Evolutionary conservation across 1,140 invertebrate genomes (phyloP).

Genomic region (Dysdera silvatica): DNA sequence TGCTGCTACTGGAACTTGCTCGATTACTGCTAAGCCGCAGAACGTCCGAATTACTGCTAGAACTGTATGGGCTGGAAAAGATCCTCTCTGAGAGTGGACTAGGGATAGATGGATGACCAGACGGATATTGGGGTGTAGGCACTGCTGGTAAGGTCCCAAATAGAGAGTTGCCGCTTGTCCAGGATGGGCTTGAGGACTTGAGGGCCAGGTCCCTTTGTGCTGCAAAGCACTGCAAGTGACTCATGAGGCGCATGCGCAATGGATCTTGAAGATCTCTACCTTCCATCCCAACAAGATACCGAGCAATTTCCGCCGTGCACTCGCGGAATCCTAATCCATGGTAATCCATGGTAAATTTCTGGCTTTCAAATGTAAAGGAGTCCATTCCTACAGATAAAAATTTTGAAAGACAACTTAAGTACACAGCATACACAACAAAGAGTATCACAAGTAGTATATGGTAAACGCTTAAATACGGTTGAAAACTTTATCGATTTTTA

Average conservation of each 20-base stretch:
- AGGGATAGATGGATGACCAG: too few relatives aligned
- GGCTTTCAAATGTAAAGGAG: constrained; percentile 73
- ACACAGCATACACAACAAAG: too few relatives aligned
- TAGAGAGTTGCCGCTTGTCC: not conserved
- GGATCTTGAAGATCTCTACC: constrained; percentile 94
- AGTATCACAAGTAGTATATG: too few relatives aligned
- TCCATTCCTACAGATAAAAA: constrained; percentile 56
- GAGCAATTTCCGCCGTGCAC: constrained; percentile 85
- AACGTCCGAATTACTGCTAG: not conserved
- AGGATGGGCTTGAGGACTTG: constrained; percentile 33
- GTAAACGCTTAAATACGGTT: too few relatives aligned
- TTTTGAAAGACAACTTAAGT: too few relatives aligned
- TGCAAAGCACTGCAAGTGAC: constrained; percentile 81
- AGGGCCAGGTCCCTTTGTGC: constrained; percentile 70
- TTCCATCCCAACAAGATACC: constrained; percentile 85
- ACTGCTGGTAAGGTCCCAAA: constrained; percentile 21
- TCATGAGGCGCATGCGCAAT: constrained; percentile 77
- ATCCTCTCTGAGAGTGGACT: not conserved
- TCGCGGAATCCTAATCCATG: constrained; percentile 92
- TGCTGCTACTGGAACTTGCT: too few relatives aligned
- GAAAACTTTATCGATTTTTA: too few relatives aligned
- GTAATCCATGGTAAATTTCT: constrained; percentile 91
- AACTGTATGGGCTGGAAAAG: not conserved
- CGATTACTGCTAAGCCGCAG: not conserved
- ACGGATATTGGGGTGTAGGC: constrained; percentile 15